Evolutionary conservation across 2,113 vertebrate genomes (phyloP).

Genomic region (Zosterops hypoxanthus): DNA sequence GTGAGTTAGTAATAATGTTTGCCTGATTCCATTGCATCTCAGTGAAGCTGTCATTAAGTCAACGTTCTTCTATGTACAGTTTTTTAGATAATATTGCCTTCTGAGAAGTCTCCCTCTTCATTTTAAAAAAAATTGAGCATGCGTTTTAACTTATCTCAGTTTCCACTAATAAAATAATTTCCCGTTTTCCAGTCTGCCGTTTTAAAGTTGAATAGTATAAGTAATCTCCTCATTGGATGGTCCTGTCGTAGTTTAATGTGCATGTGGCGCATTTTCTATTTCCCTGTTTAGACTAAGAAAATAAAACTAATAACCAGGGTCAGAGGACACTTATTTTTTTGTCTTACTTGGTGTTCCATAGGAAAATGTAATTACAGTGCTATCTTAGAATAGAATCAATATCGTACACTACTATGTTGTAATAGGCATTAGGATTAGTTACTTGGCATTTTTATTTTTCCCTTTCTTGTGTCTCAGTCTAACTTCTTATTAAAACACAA

Average conservation of each 20-base stretch:
- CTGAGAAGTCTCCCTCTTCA: background rate
- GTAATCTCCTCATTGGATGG: background rate
- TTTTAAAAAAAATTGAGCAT: background rate
- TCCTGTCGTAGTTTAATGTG: background rate
- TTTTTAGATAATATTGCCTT: background rate
- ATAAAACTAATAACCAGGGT: background rate
- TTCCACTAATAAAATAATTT: background rate
- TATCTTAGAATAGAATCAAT: background rate
- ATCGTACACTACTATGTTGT: background rate
- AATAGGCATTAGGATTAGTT: background rate
- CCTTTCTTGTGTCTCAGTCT: background rate
- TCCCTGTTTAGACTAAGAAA: background rate
- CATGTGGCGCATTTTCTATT: background rate
- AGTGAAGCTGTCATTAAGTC: background rate
- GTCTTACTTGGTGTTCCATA: background rate
- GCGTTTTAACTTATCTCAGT: background rate
- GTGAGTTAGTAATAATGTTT: background rate
- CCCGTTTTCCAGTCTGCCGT: background rate
- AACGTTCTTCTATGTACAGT: background rate
- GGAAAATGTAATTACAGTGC: background rate
- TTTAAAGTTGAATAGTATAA: background rate
- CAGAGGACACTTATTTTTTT: background rate
- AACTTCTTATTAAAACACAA: background rate
- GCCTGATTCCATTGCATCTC: background rate
- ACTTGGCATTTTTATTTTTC: background rate